Evolutionary conservation across 2,888 invertebrate species (phyloP).

Genomic region (Lasioglossum calceatum): DNA sequence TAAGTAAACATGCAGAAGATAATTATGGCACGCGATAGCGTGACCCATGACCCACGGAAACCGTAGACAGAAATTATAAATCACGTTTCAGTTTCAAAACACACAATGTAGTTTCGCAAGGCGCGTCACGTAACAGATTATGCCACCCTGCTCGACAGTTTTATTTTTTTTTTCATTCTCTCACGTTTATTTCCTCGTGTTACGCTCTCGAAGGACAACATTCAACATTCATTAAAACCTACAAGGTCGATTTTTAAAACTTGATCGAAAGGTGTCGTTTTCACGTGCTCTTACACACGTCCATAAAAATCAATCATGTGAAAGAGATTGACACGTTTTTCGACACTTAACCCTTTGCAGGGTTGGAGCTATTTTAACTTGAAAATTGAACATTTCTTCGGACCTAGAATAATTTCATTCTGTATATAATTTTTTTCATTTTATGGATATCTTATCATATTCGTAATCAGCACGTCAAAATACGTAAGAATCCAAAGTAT

Average conservation of each 20-base stretch:
- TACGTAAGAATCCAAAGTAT: too few species aligned
- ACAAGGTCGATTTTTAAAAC: neutral
- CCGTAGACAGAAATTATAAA: slow-evolving; percentile 6
- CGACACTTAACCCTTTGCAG: too few species aligned
- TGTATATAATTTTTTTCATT: too few species aligned
- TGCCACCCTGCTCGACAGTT: neutral
- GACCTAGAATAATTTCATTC: too few species aligned
- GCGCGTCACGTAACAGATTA: neutral
- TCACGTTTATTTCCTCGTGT: neutral
- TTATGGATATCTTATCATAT: too few species aligned
- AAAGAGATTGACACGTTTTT: neutral
- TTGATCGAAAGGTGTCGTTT: neutral
- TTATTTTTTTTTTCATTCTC: neutral
- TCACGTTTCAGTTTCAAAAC: neutral
- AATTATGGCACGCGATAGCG: neutral
- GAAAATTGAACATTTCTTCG: too few species aligned
- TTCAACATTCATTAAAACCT: neutral
- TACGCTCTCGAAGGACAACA: neutral
- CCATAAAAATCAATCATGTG: neutral
- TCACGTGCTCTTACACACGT: neutral
- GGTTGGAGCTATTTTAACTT: too few species aligned
- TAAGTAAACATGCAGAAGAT: neutral
- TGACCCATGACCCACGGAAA: slow-evolving; percentile 1
- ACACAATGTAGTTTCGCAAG: neutral
- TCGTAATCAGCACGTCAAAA: too few species aligned